These are phyloP conservation scores for Campoplex capitator DNA, from an alignment of 2,888 invertebrate species.

Conservation along the genomic window DNA sequence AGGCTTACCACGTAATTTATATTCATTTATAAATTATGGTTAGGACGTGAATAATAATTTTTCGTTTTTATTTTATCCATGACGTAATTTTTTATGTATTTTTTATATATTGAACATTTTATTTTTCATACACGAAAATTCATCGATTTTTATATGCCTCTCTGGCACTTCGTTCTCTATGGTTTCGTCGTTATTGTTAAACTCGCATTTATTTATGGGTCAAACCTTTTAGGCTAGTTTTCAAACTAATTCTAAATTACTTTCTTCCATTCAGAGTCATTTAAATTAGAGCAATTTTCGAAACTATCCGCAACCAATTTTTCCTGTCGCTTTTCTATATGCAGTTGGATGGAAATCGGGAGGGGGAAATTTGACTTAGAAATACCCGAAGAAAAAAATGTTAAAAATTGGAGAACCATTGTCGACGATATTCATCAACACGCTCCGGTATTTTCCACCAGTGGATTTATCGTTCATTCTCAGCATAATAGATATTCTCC, in stretches of 20 bases:
- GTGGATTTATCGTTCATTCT: constrained; percentile 4
- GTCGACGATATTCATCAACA: not conserved
- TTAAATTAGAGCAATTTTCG: not conserved
- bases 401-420: not conserved
- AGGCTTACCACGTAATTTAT: not conserved
- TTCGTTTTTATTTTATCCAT: not conserved
- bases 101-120: not conserved
- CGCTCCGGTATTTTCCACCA: not conserved
- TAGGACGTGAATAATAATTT: not conserved
- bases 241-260: not conserved
- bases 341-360: not conserved
- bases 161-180: not conserved
- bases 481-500: constrained; percentile 7
- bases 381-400: not conserved
- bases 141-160: not conserved
- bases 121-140: not conserved
- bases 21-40: not conserved
- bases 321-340: too few relatives aligned
- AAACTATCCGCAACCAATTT: too few relatives aligned
- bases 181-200: not conserved
- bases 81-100: not conserved
- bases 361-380: not conserved
- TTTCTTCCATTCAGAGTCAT: not conserved
- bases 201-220: not conserved
- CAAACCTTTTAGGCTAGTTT: not conserved